phyloP scores from a whole-genome alignment of 2,888 invertebrate genomes.

The Lepas anatifera region DNA sequence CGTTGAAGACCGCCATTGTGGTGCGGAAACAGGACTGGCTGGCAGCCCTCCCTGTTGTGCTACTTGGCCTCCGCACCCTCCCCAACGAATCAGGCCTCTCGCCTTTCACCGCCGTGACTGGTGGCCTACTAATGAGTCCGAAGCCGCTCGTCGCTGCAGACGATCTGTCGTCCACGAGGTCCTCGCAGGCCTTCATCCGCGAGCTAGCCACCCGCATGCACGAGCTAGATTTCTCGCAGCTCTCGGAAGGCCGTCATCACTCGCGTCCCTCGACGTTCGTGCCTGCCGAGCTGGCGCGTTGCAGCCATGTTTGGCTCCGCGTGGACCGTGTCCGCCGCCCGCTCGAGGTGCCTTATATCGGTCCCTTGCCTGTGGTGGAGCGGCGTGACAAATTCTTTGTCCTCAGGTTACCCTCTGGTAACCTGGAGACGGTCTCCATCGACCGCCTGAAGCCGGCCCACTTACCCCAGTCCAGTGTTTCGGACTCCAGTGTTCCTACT shows the following conservation, averaged over 20 bases:
- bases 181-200: background rate
- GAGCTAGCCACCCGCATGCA: background rate
- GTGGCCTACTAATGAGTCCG: slow-evolving; percentile 23
- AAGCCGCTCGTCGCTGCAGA: slow-evolving; percentile 10
- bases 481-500: too few relatives aligned
- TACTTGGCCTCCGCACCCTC: slow-evolving; percentile 30
- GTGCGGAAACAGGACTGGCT: slow-evolving; percentile 28
- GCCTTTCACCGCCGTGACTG: slow-evolving; percentile 26
- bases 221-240: background rate
- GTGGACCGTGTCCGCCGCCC: background rate
- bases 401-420: too few relatives aligned
- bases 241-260: background rate
- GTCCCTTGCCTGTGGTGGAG: background rate
- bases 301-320: background rate
- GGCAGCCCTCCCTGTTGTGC: slow-evolving; percentile 29
- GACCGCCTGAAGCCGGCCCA: too few relatives aligned
- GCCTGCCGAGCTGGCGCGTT: background rate
- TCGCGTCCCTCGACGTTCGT: background rate
- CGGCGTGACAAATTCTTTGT: too few relatives aligned
- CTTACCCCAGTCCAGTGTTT: too few relatives aligned
- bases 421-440: background rate
- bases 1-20: slow-evolving; percentile 32
- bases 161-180: background rate
- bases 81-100: slow-evolving; percentile 28
- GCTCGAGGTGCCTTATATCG: background rate